phyloP scores from a whole-genome alignment of 1,140 invertebrate species.

The Temnothorax curvispinosus region DNA sequence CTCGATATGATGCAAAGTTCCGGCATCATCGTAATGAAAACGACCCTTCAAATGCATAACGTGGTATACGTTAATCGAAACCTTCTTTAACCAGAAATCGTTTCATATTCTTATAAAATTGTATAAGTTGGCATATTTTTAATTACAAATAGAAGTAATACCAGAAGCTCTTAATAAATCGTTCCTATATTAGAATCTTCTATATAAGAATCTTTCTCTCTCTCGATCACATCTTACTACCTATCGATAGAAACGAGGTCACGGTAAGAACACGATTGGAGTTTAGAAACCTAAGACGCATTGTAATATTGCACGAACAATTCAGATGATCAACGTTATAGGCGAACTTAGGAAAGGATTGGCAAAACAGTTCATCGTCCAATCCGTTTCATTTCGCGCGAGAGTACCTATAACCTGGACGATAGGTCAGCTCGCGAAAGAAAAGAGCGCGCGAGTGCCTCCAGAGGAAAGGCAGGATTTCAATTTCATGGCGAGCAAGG shows the following conservation, averaged over 20 bases:
- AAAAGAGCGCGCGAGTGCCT: not conserved
- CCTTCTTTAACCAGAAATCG: not conserved
- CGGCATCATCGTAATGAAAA: slow-evolving; percentile 25
- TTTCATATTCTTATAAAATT: not conserved
- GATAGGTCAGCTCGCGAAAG: slow-evolving; percentile 56
- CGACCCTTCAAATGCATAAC: slow-evolving; percentile 30
- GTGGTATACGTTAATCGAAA: slow-evolving; percentile 22
- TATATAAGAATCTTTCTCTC: not conserved
- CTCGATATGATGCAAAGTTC: slow-evolving; percentile 35
- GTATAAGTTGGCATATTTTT: not conserved
- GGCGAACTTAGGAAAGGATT: not conserved
- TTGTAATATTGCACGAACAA: slow-evolving; percentile 6
- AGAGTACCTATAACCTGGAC: slow-evolving; percentile 58
- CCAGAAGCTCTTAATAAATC: slow-evolving; percentile 12
- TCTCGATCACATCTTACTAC: not conserved
- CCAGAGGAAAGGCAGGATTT: slow-evolving; percentile 59
- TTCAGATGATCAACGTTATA: not conserved
- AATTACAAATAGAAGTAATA: slow-evolving; percentile 6
- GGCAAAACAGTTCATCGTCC: slow-evolving; percentile 33
- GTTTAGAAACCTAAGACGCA: not conserved
- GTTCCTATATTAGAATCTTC: not conserved
- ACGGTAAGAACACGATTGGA: not conserved
- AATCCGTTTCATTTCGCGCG: slow-evolving; percentile 51
- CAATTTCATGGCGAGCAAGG: slow-evolving; percentile 69
- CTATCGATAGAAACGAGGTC: not conserved